Evolutionary conservation across 1,140 invertebrate genomes (phyloP), one percentile per base, ranked within the genome.

Genomic region (Drosophila obscura): DNA sequence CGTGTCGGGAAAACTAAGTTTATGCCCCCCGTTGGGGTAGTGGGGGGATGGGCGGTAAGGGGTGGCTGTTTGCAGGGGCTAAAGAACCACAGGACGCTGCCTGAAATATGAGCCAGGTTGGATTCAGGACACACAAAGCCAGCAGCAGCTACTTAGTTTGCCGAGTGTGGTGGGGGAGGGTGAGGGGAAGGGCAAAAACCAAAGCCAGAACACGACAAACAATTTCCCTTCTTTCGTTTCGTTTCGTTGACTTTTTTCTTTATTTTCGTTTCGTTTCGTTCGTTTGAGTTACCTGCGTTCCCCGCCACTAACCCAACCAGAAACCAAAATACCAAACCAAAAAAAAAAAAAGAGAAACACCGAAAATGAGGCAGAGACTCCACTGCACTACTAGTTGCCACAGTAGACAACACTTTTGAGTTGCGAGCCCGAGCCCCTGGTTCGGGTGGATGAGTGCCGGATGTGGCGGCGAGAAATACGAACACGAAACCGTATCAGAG

Each of bases 351-450:
- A 41, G 35, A 22, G 35, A 15, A 66, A 13, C 28, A 9, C 67
- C 31, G 45, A 50, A 69, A 69, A 69, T 58, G 52, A 69, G 67
- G 67, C 64, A 58, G 66, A 69, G 24, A 16, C 43, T 58, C 19
- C 61, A 66, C 57, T 72, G 77, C 77, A 80, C 77, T 80, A 80
- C 77, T 80, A 80, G 77, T 75, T 80, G 65, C 64, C 71, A 75
- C 71, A 39, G 43, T 57, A 73, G 48, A 53, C 24, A 65, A 50
- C 35, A 16, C 58, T 79, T 68, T 64, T 55, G 24, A 39, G 61
- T 79, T 67, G 39, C 49, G 24, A 64, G 58, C 49, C 6, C 22
- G 22, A 24, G 24, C 46, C 55, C 24, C 22, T 57, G 44, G 28
- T 79, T 72, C 49, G 52, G 56, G 68, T 72, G 56, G 60, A 24